A percentile compares a stretch with the other conserved stretches of the same genome.
phyloP scores from a whole-genome alignment of 1,140 invertebrate genomes.

The Pogonus chalceus region DNA sequence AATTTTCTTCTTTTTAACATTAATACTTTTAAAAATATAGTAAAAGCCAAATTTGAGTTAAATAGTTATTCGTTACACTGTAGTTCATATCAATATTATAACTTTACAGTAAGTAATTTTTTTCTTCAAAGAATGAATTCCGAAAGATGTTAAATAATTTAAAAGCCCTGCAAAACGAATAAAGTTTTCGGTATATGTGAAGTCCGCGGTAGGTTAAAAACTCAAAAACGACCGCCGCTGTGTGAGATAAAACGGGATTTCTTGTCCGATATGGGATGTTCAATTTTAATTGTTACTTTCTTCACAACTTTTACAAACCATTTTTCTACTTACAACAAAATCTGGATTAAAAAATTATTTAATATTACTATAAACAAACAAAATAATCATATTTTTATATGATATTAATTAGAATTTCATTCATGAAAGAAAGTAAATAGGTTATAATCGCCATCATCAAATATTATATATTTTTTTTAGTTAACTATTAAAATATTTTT shows the following conservation, averaged over 20 bases:
- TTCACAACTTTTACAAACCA: not conserved
- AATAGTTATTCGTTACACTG: too few species aligned
- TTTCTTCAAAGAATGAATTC: too few species aligned
- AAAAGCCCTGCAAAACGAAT: too few species aligned
- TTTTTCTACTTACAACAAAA: not conserved
- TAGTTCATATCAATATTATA: not conserved
- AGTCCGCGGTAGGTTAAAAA: too few species aligned
- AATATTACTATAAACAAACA: not conserved
- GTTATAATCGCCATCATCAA: not conserved
- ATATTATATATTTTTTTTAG: not conserved
- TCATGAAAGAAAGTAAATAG: not conserved
- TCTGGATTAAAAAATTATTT: not conserved
- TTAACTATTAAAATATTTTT: not conserved
- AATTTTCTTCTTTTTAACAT: slow-evolving; percentile 14
- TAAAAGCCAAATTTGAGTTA: too few species aligned
- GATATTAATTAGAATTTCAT: too few species aligned
- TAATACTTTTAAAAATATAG: slow-evolving; percentile 27
- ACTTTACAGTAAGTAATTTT: not conserved
- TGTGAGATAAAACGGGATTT: not conserved
- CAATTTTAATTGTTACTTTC: slow-evolving; percentile 5
- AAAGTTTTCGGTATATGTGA: too few species aligned
- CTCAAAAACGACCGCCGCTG: not conserved
- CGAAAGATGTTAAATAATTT: too few species aligned
- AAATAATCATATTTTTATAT: too few species aligned
- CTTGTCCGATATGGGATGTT: not conserved